A percentile compares a stretch with the other conserved stretches of the same genome.
Evolutionary conservation across 2,888 invertebrate genomes (phyloP).

Genomic region (Drosophila neoperkinsi): DNA sequence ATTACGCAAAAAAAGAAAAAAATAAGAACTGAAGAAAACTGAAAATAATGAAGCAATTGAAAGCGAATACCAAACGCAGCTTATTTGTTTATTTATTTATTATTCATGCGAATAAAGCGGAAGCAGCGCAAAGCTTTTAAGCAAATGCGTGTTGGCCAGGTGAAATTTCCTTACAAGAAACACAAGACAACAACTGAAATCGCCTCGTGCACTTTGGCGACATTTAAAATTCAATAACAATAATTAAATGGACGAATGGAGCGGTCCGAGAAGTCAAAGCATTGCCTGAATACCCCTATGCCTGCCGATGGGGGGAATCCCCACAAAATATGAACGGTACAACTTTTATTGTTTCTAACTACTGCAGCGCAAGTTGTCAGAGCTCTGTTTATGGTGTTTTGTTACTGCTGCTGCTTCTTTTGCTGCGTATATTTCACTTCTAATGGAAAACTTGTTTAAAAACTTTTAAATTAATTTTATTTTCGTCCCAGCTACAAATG

Average conservation of each 20-base stretch:
- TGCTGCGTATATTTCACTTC: slow-evolving; percentile 43
- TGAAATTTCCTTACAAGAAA: slow-evolving; percentile 12
- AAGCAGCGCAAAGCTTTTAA: slow-evolving; percentile 67
- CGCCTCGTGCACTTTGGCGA: slow-evolving; percentile 43
- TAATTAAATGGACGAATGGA: slow-evolving; percentile 62
- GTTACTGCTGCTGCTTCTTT: background rate
- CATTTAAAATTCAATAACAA: slow-evolving; percentile 77
- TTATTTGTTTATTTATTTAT: slow-evolving; percentile 66
- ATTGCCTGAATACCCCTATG: slow-evolving; percentile 3
- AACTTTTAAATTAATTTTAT: slow-evolving; percentile 82
- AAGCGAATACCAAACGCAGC: slow-evolving; percentile 10
- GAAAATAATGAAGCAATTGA: background rate
- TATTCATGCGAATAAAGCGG: slow-evolving; percentile 39
- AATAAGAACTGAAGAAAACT: slow-evolving; percentile 5
- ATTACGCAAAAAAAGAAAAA: slow-evolving; percentile 44
- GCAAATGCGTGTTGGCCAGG: slow-evolving; percentile 58
- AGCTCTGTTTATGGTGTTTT: background rate
- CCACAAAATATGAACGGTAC: slow-evolving; percentile 51
- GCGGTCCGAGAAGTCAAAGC: background rate
- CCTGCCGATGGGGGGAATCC: slow-evolving; percentile 2
- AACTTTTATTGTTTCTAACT: slow-evolving; percentile 79
- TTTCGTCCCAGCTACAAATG: slow-evolving; percentile 56
- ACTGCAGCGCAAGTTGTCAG: slow-evolving; percentile 62
- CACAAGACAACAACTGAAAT: slow-evolving; percentile 27
- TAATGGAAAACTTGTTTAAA: slow-evolving; percentile 78